Evolutionary conservation across 2,113 vertebrate species (phyloP), one percentile per base, ranked within the genome.

Genomic region (Clarias macrocephalus): DNA sequence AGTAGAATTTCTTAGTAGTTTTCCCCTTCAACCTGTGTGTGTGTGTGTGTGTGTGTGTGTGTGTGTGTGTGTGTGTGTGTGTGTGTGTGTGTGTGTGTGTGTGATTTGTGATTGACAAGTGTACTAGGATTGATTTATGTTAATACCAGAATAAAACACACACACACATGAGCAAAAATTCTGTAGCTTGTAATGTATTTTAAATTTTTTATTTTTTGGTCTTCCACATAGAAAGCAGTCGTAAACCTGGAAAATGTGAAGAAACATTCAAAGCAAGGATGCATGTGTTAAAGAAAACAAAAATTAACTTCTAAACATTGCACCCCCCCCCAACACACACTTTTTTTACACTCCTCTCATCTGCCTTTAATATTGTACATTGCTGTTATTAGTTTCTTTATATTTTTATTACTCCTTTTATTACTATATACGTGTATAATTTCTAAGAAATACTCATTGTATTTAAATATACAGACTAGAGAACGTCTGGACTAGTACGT

Each of bases 11-110:
- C 8, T 63, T 7, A 2, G 62, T 12, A n/a, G 3, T 65, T 11
- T 25, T 63, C n/a, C 23, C 62, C 6, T 42, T 42, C 6, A 42
- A 63, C 21, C 5, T 5, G 1, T 33, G 66, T 19, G 30, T 37
- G 65, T 68, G 65, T 68, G 65, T 68, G 68, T 72, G 68, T 70
- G 28, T 70, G 66, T 68, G 65, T 30, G 65, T 68, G 65, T 5
- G 1, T 33, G 66, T 19, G 30, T 37, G 65, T 68, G 65, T 68
- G 65, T 68, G 68, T 72, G 68, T 70, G n/a, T 5, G 1, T 33
- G 66, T 19, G 30, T 37, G 65, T 68, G 65, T 68, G 65, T 68
- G 68, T 72, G 68, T 70, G 28, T 70, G 66, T 68, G 65, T 30
- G 65, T 68, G 65, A 13, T 70, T 30, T 37, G 0, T 13, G n/a